A percentile compares a stretch with the other conserved stretches of the same genome.
These are phyloP conservation scores for Oxyteleia sp. DNA, from an alignment of 2,888 invertebrate species.

Conservation along the genomic window DNA sequence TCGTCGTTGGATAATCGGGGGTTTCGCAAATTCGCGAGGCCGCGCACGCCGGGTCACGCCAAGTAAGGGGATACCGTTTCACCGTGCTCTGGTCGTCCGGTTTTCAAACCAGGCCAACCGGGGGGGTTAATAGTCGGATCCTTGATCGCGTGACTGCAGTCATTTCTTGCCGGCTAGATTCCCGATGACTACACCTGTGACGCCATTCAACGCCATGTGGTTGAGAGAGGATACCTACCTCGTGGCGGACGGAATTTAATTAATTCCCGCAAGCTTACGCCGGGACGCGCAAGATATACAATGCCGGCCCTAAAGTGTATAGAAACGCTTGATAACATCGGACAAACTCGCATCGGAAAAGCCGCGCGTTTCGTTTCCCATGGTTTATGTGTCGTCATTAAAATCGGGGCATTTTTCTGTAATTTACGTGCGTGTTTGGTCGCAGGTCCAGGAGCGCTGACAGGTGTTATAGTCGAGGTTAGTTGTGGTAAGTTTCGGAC, in stretches of 20 bases:
- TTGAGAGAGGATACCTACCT: conserved; percentile 57
- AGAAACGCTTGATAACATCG: conserved; percentile 64
- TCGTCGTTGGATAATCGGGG: not conserved
- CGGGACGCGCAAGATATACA: conserved; percentile 41
- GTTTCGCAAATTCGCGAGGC: conserved; percentile 55
- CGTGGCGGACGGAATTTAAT: conserved; percentile 69
- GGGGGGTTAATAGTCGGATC: conserved; percentile 64
- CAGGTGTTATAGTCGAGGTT: too few species aligned
- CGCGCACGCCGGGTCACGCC: too few species aligned
- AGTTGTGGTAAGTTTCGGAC: too few species aligned
- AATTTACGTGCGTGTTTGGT: too few species aligned
- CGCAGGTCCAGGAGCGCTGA: too few species aligned
- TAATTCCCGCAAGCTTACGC: conserved; percentile 67
- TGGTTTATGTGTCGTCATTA: conserved; percentile 19
- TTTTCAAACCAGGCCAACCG: conserved; percentile 59
- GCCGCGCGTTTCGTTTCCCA: conserved; percentile 22
- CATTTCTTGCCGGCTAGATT: conserved; percentile 45
- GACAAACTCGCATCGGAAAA: conserved; percentile 34
- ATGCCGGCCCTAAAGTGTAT: conserved; percentile 46
- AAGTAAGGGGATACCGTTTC: conserved; percentile 6
- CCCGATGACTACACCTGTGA: conserved; percentile 70
- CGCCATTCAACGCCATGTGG: conserved; percentile 66
- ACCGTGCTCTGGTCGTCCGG: conserved; percentile 7
- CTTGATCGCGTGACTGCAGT: conserved; percentile 67
- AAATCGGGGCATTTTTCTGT: not conserved